A percentile compares a stretch with the other conserved stretches of the same genome.
phyloP scores from a whole-genome alignment of 2,797 vertebrate genomes.

The Myotis daubentonii region DNA sequence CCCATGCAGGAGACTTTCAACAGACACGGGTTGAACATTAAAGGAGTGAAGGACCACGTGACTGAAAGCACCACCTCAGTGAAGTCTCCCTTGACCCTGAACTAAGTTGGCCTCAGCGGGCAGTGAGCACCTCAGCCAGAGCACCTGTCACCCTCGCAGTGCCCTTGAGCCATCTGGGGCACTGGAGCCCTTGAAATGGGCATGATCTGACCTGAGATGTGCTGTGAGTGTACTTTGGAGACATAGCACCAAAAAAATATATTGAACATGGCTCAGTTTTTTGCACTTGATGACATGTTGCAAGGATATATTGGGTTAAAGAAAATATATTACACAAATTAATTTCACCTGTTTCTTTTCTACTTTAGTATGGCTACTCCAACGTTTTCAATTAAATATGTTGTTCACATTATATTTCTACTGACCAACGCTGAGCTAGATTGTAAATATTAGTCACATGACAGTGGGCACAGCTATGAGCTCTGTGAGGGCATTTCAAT shows the following conservation, averaged over 20 bases:
- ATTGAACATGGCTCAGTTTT: neutral
- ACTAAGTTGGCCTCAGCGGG: neutral
- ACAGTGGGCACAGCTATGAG: neutral
- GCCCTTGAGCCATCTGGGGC: neutral
- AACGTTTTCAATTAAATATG: neutral
- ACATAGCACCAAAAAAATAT: neutral
- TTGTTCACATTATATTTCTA: neutral
- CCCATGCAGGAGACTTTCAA: neutral
- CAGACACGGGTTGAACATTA: neutral
- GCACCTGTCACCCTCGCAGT: neutral
- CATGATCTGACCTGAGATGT: neutral
- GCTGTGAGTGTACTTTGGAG: neutral
- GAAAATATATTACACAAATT: neutral
- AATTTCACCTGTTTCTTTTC: neutral
- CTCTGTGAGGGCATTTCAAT: neutral
- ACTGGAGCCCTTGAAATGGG: neutral
- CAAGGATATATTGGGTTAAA: neutral
- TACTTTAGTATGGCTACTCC: neutral
- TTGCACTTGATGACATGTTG: neutral
- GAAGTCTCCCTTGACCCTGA: neutral
- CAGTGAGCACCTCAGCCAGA: neutral
- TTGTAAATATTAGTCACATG: neutral
- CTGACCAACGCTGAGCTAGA: neutral
- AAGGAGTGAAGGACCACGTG: neutral
- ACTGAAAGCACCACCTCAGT: neutral